These are phyloP conservation scores for Podiceps cristatus DNA, from an alignment of 2,113 vertebrate species.

Conservation along the genomic window DNA sequence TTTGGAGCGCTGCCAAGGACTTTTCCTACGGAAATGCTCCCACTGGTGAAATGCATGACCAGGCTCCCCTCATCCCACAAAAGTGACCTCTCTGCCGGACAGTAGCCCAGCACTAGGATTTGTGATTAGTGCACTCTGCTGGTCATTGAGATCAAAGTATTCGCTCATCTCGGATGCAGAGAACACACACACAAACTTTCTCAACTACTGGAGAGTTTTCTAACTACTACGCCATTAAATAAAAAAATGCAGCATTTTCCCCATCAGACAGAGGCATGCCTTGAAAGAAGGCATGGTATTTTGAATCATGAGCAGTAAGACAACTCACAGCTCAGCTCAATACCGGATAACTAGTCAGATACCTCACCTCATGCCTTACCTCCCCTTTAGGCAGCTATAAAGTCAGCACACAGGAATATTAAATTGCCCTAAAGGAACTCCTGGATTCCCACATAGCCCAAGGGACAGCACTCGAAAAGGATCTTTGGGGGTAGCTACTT, in stretches of 20 bases:
- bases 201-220: background rate
- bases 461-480: background rate
- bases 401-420: background rate
- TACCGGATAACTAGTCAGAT: background rate
- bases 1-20: background rate
- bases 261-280: background rate
- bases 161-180: background rate
- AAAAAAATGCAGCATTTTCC: background rate
- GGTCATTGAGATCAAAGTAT: background rate
- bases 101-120: background rate
- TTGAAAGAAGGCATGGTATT: background rate
- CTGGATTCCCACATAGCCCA: background rate
- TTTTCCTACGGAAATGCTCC: background rate
- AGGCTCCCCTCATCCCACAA: background rate
- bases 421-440: background rate
- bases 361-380: background rate
- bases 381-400: background rate
- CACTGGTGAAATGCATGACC: background rate
- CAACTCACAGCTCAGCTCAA: background rate
- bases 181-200: background rate
- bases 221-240: background rate
- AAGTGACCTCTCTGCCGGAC: background rate
- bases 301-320: background rate
- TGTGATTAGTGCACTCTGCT: slow-evolving; percentile 54
- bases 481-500: background rate